Base-by-base conservation (phyloP, 2,888 invertebrate genomes). In the Agriopis marginaria region DNA sequence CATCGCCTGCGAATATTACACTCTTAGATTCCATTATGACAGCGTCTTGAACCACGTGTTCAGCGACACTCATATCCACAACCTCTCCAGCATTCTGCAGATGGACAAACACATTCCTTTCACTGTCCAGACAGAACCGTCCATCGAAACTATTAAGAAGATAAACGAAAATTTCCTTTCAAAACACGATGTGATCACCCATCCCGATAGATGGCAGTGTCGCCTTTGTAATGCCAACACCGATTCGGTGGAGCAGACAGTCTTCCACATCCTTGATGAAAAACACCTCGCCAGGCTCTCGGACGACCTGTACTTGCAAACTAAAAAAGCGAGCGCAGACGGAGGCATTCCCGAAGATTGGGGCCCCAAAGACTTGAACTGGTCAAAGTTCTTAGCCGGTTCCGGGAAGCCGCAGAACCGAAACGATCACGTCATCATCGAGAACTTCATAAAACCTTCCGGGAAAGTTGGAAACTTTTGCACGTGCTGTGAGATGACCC, bases 21-120 rank as follows among this genome's bases (percentile, higher is more conserved):
- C 93, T 0, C 79, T 94, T 4, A 79, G 94, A 68, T 94, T 94
- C 78, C 87, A 92, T 47, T 94, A 94, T 67, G 94, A 94, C 70
- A 93, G 93, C 72, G 94, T 94, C 0, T 64, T 94, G 59, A 92
- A 87, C 63, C 94, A 94, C 56, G 91, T 94, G n/a, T 94, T 94
- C 75, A 91, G 90, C 66, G 91, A 92, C 23, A 89, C 85, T 0
- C 94, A 94, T 66, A 85, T 93, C 11, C 88, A 93, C 63, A 92
- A 93, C 67, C 79, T 94, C n/a, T 86, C 91, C 11, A 86, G 88
- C 65, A 90, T 93, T 17, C 70, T 94, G 14, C 89, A 90, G 73
- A 86, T 91, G 0, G 94, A 94, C 58, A 89, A 86, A 40, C 87
- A 88, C 74, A 88, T 94, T 60, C 85, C 90, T 8, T 91, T 91